Base-by-base conservation (phyloP, 2,888 invertebrate species). In the Cacoxenus indagator region DNA sequence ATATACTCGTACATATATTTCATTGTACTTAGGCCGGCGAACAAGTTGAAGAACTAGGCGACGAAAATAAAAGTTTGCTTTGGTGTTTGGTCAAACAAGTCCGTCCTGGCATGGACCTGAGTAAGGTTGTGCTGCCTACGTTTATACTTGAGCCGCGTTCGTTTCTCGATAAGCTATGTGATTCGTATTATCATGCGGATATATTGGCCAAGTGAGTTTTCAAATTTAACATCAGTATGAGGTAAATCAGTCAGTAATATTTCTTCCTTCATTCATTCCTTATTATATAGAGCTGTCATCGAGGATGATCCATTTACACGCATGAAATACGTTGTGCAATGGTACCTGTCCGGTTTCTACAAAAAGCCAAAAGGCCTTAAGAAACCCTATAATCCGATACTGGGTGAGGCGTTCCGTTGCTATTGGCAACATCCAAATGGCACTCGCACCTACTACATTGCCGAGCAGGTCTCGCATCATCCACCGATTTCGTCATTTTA, bases 81-180 rank as follows among this genome's bases (percentile, higher is more conserved):
- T 98, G 98, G 97, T 95, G 94, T 85, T 90, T 98, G 46, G 91
- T 98, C 82, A 98, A 98, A 88, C 98, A 98, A 91, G 96, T 97
- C 43, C 91, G 97, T 17, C 97, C 97, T 0, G 98, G 98, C 61
- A 98, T 98, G 98, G 98, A 98, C 89, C 89, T 98, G 31, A 90
- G 91, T 76, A 88, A 88, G 75, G 95, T 98, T 55, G 96, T 97
- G 14, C 89, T 98, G 75, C 97, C 97, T 0, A 97, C 97, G 0
- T 97, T 97, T 86, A 97, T 98, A 68, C 89, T 98, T 76, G 97
- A 98, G 86, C 96, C 97, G 0, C 90, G 97, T 57, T 97, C 97
- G 0, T 97, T 98, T 88, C 90, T 98, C 48, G 97, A 98, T 88
- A 97, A 97, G 88, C 90, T 97, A 0, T 93, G 96, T 0, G 97